These are phyloP conservation scores for Peromyscus melanophrys DNA, from an alignment of 2,797 vertebrate genomes.

Conservation along the genomic window DNA sequence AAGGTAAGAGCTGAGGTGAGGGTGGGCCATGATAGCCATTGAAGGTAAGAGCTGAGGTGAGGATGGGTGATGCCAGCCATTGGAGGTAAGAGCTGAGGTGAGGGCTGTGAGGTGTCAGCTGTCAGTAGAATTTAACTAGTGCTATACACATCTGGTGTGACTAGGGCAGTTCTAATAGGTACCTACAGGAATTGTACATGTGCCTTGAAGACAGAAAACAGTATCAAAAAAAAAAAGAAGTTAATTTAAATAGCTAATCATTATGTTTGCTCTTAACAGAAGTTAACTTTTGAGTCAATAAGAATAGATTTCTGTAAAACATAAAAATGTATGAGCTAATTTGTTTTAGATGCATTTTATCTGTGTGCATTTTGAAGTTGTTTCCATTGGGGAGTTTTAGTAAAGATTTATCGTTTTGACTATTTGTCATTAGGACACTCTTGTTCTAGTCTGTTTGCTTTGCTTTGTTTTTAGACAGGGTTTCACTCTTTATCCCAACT, in stretches of 20 bases:
- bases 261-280: constrained; percentile 1
- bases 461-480: neutral
- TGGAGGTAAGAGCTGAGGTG: constrained; percentile 6
- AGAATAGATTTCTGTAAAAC: neutral
- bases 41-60: neutral
- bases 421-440: constrained; percentile 73
- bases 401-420: constrained; percentile 60
- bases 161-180: neutral
- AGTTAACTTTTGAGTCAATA: neutral
- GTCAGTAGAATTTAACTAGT: constrained; percentile 33
- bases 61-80: neutral
- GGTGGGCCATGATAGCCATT: neutral
- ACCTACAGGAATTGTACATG: constrained; percentile 66
- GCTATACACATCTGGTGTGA: neutral
- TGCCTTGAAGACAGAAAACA: constrained; percentile 61
- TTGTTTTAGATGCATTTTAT: constrained; percentile 70
- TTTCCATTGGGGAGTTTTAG: constrained; percentile 13
- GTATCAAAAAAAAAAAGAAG: neutral
- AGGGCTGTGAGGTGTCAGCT: neutral
- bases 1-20: constrained; percentile 9
- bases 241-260: constrained; percentile 61
- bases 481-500: neutral
- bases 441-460: neutral
- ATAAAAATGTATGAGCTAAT: constrained; percentile 64
- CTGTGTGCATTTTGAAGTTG: constrained; percentile 63